Base-by-base conservation (phyloP, 2,888 invertebrate genomes). In the Nezara viridula region DNA sequence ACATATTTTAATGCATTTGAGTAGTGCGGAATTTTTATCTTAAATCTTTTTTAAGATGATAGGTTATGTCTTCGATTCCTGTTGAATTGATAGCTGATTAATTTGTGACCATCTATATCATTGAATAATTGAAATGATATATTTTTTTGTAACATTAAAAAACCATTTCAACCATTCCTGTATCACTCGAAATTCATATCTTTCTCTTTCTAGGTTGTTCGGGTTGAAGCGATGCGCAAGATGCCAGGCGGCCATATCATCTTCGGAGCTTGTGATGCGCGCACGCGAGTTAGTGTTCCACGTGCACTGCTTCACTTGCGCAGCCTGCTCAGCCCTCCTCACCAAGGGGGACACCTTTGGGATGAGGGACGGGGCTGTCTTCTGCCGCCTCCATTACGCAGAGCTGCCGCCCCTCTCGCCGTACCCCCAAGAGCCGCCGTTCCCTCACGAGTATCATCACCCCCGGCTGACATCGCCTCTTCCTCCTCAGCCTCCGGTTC, bases 271-370 rank as follows among this genome's bases (percentile, higher is more conserved):
- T 93, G 98, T 99, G 93, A 98, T 99, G 98, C 94, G 98, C 89
- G 98, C 98, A 19, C 94, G 97, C 88, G 98, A 98, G 92, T 94
- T 97, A 92, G 98, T 98, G 91, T 99, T 97, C 94, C 98, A 99
- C 94, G 96, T 98, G 90, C 96, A 96, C 92, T 99, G 98, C 94
- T 99, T 99, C 94, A 97, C 97, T 86, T 98, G 98, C 93, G 96
- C 96, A 81, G 95, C 96, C 88, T 98, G 98, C 94, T 96, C 96
- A 93, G 95, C 96, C 60, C 96, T 96, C 9, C 94, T 99, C 90
- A 97, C 96, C 90, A 98, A 98, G 92, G 99, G 99, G 77, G 98
- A 99, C 93, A 97, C 98, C 92, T 99, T 98, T 94, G 98, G 98
- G 91, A 97, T 98, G 94, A 95, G 97, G 91, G 97, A 97, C 91